phyloP scores from a whole-genome alignment of 2,888 invertebrate species.

The Parnassius mnemosyne region DNA sequence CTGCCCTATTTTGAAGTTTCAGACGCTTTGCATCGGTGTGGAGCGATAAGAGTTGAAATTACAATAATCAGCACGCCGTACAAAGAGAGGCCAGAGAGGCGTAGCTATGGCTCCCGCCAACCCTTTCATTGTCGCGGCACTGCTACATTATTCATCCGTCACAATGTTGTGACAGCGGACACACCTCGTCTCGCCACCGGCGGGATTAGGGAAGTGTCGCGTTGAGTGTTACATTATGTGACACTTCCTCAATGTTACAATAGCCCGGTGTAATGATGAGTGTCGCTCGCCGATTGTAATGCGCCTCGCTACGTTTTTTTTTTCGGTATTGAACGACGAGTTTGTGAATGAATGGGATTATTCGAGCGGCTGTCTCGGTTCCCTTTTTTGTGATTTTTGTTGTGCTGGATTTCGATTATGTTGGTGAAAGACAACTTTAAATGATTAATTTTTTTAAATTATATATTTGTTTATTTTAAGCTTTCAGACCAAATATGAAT shows the following conservation, averaged over 20 bases:
- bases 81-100: conserved; percentile 9
- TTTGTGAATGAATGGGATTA: conserved; percentile 19
- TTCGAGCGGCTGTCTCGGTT: background rate
- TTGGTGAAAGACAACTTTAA: background rate
- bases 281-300: conserved; percentile 22
- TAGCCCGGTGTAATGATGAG: conserved; percentile 9
- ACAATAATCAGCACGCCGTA: conserved; percentile 20
- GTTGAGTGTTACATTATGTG: conserved; percentile 25
- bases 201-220: conserved; percentile 26
- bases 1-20: background rate
- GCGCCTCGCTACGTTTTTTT: conserved; percentile 9
- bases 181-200: conserved; percentile 21
- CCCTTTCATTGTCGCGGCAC: conserved; percentile 11
- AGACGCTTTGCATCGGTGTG: background rate
- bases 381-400: background rate
- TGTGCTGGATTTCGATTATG: background rate
- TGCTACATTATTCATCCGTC: conserved; percentile 25
- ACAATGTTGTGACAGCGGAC: conserved; percentile 30
- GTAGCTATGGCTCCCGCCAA: conserved; percentile 8
- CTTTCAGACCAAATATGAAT: too few species aligned
- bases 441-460: too few species aligned
- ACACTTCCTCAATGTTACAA: conserved; percentile 30
- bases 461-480: too few species aligned
- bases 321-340: conserved; percentile 10
- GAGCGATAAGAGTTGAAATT: conserved; percentile 17